phyloP scores from a whole-genome alignment of 92 coral and sea anemone species.

The Palythoa grandis region DNA sequence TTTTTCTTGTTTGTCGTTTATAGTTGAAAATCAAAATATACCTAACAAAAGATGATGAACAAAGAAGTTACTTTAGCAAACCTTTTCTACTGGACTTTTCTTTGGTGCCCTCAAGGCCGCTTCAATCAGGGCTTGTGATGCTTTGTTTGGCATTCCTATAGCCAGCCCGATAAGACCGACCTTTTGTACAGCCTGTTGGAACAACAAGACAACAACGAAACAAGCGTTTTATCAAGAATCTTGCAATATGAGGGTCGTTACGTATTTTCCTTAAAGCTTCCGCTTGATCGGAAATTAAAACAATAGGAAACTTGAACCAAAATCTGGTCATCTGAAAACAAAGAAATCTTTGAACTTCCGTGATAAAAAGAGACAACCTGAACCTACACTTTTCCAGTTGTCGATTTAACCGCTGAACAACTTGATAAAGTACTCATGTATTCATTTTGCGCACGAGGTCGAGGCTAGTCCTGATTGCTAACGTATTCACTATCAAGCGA shows the following conservation, averaged over 20 bases:
- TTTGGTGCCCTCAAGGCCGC: slow-evolving; percentile 67
- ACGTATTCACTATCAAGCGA: no score
- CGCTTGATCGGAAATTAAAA: background rate
- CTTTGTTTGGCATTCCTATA: slow-evolving; percentile 87
- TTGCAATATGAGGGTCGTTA: no score
- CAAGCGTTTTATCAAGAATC: background rate
- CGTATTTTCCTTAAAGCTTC: no score
- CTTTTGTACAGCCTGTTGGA: slow-evolving; percentile 80
- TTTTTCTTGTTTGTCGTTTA: no score
- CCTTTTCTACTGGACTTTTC: slow-evolving; percentile 44
- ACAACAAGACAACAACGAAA: background rate
- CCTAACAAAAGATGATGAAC: background rate
- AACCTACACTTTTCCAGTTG: no score
- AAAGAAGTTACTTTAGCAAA: background rate
- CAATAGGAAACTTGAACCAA: background rate
- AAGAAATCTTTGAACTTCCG: no score
- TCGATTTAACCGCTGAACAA: no score
- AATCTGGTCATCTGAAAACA: no score
- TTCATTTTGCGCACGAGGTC: no score
- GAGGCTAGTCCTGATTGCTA: no score
- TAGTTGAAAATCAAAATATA: background rate
- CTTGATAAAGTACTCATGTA: no score
- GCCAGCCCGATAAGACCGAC: slow-evolving; percentile 93
- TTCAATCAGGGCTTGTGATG: slow-evolving; percentile 87
- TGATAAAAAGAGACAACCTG: no score